Base-by-base conservation (phyloP, 2,888 invertebrate species). In the Clostera curtula region DNA sequence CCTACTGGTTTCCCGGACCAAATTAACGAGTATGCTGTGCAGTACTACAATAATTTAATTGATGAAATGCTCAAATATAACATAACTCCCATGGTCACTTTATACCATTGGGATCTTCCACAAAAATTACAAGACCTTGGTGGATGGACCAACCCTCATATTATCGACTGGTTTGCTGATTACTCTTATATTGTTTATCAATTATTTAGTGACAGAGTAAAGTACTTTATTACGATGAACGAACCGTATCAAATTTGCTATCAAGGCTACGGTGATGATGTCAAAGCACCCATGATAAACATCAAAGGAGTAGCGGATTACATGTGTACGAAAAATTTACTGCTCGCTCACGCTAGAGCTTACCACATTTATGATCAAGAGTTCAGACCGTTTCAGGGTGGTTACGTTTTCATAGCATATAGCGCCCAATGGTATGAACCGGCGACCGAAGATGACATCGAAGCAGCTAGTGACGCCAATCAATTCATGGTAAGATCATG, bases 1-100 rank as follows among this genome's bases (percentile, higher is more conserved):
- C 88, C 89, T 0, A 79, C 72, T 25, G 88, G 87, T 21, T 75
- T 76, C 24, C 44, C 71, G 1, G 68, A 83, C 25, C 48, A 63
- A 4, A 58, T 87, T 9, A 91, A 88, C 49, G 43, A 44, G 9
- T 46, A 49, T 2, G 90, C 88, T 5, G 73, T 90, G 3, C 61
- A 82, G 19, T 89, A 89, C 59, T 91, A 91, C 58, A 87, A 87
- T 40, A 69, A 80, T 33, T 53, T 90, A 1, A 87, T 90, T 20
- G 64, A 89, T 44, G 86, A 84, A 49, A 68, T 91, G 25, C 38
- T 87, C 2, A 79, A 68, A 11, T 85, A 85, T 39, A 85, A 82
- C 15, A 89, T 91, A 25, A 58, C 77, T 36, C 90, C 90, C 0
- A 68, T 87, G 62, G 68, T 87, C 1, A 85, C 86, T 1, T 52